Evolutionary conservation across 2,888 invertebrate genomes (phyloP), one percentile per base, ranked within the genome.

Genomic region (Orthonychiurus folsomi): DNA sequence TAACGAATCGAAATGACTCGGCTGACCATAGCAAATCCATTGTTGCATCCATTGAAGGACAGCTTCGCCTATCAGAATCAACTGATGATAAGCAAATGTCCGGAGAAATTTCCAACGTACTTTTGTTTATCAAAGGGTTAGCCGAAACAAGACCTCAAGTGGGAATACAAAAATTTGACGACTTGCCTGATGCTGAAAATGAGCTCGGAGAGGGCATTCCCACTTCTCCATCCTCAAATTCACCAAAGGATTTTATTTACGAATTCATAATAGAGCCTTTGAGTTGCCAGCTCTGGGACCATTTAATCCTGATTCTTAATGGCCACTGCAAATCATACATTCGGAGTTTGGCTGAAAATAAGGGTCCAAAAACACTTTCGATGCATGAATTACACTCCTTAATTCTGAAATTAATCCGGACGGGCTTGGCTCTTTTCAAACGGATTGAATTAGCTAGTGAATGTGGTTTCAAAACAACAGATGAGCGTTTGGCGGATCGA

Each of bases 381-480:
- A 23, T 2, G 15, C 48, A 59, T 50, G n/a, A 59, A 50, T 3
- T 59, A 9, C 28, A 3, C 24, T 3, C 5, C 9, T 21, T 59
- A 3, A 48, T 50, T 24, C 59, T 50, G 20, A 59, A 59, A 50
- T 20, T 21, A 20, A 37, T 59, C 21, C 21, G 59, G 5, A 50
- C 26, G 5, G 50, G 3, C 9, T 50, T 59, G 23, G 3, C 50
- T 5, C 24, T 59, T 3, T 50, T 59, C 5, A 59, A 59, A 23
- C 3, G 59, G 2, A 23, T 59, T 9, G 52, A 52, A 12, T 52
- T 20, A 12, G 52, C 37, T 37, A 15, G 9, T 9, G 15, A 5
- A 37, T 5, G 9, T 9, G 15, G 9, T 15, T 37, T 37, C 37
- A n/a, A n/a, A n/a, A n/a, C n/a, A n/a, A 37, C 37, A 15, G 15